A percentile compares a stretch with the other conserved stretches of the same genome.
Conservation (phyloP, 2,888 invertebrate genomes). For the Palloptera scutellata region DNA sequence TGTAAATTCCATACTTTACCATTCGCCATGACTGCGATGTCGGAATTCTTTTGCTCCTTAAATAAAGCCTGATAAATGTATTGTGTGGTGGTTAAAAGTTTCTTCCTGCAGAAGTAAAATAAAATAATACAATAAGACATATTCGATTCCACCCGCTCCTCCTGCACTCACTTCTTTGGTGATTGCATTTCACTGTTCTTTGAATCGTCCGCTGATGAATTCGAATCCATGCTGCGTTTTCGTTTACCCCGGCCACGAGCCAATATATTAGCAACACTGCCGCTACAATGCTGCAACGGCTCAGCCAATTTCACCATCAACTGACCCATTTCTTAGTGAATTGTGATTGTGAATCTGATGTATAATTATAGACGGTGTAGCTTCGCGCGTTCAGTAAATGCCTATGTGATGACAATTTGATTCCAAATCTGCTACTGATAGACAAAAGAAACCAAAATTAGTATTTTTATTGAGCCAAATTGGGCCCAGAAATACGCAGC, state of each 20-base stretch:
- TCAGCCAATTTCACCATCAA: slow-evolving; percentile 58
- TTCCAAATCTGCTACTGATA: background rate
- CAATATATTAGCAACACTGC: slow-evolving; percentile 64
- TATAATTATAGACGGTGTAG: no score
- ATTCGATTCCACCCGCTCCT: background rate
- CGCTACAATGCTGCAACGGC: slow-evolving; percentile 60
- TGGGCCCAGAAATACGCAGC: no score
- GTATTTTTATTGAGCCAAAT: no score
- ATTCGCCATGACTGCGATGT: slow-evolving; percentile 76
- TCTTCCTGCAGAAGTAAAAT: slow-evolving; percentile 64
- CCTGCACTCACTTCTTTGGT: slow-evolving; percentile 69
- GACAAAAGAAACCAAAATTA: background rate
- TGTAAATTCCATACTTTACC: slow-evolving; percentile 78
- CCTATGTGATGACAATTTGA: background rate
- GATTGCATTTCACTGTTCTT: slow-evolving; percentile 68
- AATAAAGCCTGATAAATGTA: slow-evolving; percentile 82
- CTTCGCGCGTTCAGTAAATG: background rate
- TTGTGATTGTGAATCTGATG: no score
- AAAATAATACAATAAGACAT: slow-evolving; percentile 8
- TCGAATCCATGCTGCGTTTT: slow-evolving; percentile 61
- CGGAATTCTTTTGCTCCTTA: slow-evolving; percentile 78
- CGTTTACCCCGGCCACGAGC: slow-evolving; percentile 68
- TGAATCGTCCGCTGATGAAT: slow-evolving; percentile 44
- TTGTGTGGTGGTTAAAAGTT: slow-evolving; percentile 75
- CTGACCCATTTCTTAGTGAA: slow-evolving; percentile 64